Conservation (phyloP, 2,888 invertebrate genomes). For the Tiliacea citrago region DNA sequence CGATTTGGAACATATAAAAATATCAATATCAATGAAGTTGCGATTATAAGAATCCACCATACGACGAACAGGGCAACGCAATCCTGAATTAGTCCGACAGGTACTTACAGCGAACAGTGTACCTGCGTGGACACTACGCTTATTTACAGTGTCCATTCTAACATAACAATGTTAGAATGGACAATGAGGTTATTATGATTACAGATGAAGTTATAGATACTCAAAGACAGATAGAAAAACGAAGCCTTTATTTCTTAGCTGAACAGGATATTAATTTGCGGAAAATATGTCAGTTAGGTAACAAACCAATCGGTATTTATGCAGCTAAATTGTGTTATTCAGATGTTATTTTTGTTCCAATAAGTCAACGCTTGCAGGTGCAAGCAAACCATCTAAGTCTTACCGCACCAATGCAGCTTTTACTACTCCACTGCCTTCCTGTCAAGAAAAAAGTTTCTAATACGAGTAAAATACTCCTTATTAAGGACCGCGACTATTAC, state of each 20-base stretch:
- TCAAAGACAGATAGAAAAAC: not conserved
- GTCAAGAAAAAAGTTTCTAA: slow-evolving; percentile 42
- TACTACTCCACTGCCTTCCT: slow-evolving; percentile 11
- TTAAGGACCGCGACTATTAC: slow-evolving; percentile 27
- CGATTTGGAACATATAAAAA: too few relatives aligned
- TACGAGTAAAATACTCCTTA: slow-evolving; percentile 47
- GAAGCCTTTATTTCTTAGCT: not conserved
- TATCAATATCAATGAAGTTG: too few relatives aligned
- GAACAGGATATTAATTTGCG: not conserved
- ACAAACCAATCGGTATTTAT: not conserved
- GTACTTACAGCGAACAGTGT: too few relatives aligned
- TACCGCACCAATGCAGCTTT: slow-evolving; percentile 5
- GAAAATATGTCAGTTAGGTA: not conserved
- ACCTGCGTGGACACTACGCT: too few relatives aligned
- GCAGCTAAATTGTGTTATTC: not conserved
- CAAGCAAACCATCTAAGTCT: not conserved
- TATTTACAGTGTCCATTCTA: too few relatives aligned
- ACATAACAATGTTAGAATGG: too few relatives aligned
- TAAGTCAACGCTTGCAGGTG: slow-evolving; percentile 20
- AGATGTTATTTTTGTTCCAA: not conserved
- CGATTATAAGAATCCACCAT: too few relatives aligned
- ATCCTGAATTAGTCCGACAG: too few relatives aligned
- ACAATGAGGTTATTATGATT: not conserved
- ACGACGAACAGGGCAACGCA: too few relatives aligned
- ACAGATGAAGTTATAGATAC: not conserved